Base-by-base conservation (phyloP, 2,113 vertebrate species). In the Tachysurus fulvidraco region DNA sequence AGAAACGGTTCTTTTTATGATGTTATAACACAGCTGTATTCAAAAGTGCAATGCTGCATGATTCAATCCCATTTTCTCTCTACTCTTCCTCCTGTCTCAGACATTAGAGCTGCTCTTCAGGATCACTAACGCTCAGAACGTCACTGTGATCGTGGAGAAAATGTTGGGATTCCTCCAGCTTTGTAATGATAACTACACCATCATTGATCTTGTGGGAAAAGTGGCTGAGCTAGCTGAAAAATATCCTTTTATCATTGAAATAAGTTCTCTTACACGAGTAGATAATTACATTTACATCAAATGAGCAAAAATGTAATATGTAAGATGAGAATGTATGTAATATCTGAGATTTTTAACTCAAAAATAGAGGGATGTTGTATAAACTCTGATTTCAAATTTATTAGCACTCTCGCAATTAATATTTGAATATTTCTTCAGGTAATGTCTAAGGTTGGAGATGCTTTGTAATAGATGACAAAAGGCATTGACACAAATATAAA, bases 61-160 rank as follows among this genome's bases (percentile, higher is more conserved):
- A 41, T 23, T 50, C 41, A 25, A 6, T 41, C 36, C 23, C 5
- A 0, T n/a, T 54, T 74, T 25, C 80, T 64, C 23, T 69, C 4
- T 65, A 13, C 65, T 86, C 23, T 7, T 44, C 1, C 5, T 3
- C 50, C 28, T 91, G 76, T 93, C 81, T 82, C 91, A 99, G 98
- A 99, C 98, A 0, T 93, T 99, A 93, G 98, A 99, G 91, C 93
- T 99, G 92, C 96, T 99, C 28, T 99, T 97, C 88, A 95, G 96
- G 89, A 99, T 99, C 92, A 98, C 98, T 25, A 99, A 99, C n/a
- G 95, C 91, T 69, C 97, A 99, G 90, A 99, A 99, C 81, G 95
- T 99, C 57, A 90, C 89, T 3, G 96, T 99, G 85, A 99, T 99
- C 81, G 97, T 98, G 16, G 96, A 97, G 92, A 99, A 98, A 93